Base-by-base conservation (phyloP, 2,888 invertebrate genomes). In the Tyria jacobaeae region DNA sequence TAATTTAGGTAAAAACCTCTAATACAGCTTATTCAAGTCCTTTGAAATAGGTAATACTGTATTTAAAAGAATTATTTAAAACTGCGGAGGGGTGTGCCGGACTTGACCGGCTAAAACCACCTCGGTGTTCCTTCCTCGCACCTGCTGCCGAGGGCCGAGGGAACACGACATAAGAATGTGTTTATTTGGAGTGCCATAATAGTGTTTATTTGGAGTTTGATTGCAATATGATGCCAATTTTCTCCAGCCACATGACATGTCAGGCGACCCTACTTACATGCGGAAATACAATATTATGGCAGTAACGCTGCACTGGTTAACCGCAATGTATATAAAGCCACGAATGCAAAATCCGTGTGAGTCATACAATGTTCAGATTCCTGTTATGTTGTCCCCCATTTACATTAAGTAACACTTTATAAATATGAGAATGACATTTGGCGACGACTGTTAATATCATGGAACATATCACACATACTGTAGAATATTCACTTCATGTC, bases 241-340 rank as follows among this genome's bases (percentile, higher is more conserved):
- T 41, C 41, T 10, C 9, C 17, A 21, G 1, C 4, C 41, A 17
- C 17, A 2, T 10, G 41, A 21, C 41, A n/a, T n/a, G n/a, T 21
- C 10, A 21, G 44, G 4, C 12, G 21, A 14, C 21, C n/a, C 27
- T 31, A 31, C 27, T 39, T 12, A 44, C 4, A 44, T 44, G 21
- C 44, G 12, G 4, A 12, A 21, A 44, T 44, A 44, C 12, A 21
- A 44, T 44, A 44, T 12, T 21, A 12, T 12, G 1, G 21, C 44
- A 21, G 44, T 44, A 21, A 44, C 44, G 44, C 21, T 44, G 44
- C 44, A 21, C 21, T 44, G 44, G 44, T 44, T 44, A 21, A 21
- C 44, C 44, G 12, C 44, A 44, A 44, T 44, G 44, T 44, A 17
- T 3, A 1, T 41, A 41, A 41, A 21, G 44, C 21, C 21, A 44